Evolutionary conservation across 2,888 invertebrate genomes (phyloP), one percentile per base, ranked within the genome.

Genomic region (Trachelus iudaicus): DNA sequence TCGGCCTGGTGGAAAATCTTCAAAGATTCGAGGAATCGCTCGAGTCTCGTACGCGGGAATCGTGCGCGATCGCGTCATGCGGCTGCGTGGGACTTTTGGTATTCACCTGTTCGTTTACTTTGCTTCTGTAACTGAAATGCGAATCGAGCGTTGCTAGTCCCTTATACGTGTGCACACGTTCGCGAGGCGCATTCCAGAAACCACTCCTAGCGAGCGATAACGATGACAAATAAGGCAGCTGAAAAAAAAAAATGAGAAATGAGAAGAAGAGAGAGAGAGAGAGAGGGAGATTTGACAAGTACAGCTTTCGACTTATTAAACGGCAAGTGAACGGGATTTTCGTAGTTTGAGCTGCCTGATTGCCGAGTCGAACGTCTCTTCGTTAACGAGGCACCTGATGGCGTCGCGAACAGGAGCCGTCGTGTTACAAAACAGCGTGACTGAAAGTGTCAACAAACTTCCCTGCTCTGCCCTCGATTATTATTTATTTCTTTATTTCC

Each of bases 381-480:
- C 74, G 56, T 73, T 73, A 69, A 77, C 74, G 75, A 71, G 73
- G 73, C 71, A 34, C 56, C 73, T 69, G 69, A 37, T 11, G 33
- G 2, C 37, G 69, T 23, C 40, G 76, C 76, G 76, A 71, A 31
- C 74, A 76, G 74, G 71, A 74, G 76, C 75, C 76, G 77, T 79
- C 79, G 69, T 77, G 75, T 79, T 73, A 80, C 79, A 77, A 80
- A 80, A 80, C 79, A 77, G 75, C 71, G 69, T 79, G 79, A 80
- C 80, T 76, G 75, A 40, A 73, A 69, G 30, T 74, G 68, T 76
- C 76, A 73, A 75, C 73, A 79, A 74, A 68, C 76, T 77, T 73
- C 75, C 35, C 35, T 78, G 73, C 75, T 40, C 73, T 76, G 30
- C 37, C 75, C 69, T 35, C 69, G 31, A 76, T 33, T 77, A 76